These are phyloP conservation scores for Leptopilina syphax DNA, from an alignment of 2,888 invertebrate species.

Conservation along the genomic window DNA sequence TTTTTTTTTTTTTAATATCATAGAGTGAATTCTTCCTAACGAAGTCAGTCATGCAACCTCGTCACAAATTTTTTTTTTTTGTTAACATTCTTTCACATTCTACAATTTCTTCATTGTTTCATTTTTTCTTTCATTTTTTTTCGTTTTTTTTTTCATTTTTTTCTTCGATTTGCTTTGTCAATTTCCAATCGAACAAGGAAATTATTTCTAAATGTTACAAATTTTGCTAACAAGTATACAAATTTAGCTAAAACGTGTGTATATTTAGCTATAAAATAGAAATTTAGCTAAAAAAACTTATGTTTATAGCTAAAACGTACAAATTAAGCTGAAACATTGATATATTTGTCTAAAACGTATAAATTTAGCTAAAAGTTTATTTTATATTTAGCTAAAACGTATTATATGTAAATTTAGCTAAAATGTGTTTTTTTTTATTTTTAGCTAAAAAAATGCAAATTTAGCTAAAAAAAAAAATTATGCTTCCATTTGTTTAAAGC, in stretches of 20 bases:
- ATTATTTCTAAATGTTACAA: conserved; percentile 10
- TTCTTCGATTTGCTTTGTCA: background rate
- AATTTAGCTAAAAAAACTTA: conserved; percentile 20
- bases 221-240: conserved; percentile 4
- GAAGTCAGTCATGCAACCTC: conserved; percentile 23
- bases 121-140: background rate
- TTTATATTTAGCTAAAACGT: conserved; percentile 19
- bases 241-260: conserved; percentile 21
- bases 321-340: conserved; percentile 5
- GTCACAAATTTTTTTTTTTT: conserved; percentile 13
- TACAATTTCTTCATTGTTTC: background rate
- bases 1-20: conserved; percentile 37
- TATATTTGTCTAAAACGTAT: conserved; percentile 24
- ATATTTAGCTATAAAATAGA: conserved; percentile 32
- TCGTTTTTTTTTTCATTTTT: background rate
- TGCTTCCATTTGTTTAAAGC: background rate
- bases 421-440: background rate
- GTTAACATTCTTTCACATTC: background rate
- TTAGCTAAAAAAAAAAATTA: conserved; percentile 4
- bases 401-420: conserved; percentile 15
- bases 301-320: conserved; percentile 1
- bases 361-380: conserved; percentile 21
- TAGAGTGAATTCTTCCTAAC: conserved; percentile 16
- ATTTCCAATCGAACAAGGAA: background rate
- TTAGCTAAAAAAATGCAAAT: too few species aligned